A percentile compares a stretch with the other conserved stretches of the same genome.
Evolutionary conservation across 2,113 vertebrate genomes (phyloP).

Genomic region (Anoplopoma fimbria): DNA sequence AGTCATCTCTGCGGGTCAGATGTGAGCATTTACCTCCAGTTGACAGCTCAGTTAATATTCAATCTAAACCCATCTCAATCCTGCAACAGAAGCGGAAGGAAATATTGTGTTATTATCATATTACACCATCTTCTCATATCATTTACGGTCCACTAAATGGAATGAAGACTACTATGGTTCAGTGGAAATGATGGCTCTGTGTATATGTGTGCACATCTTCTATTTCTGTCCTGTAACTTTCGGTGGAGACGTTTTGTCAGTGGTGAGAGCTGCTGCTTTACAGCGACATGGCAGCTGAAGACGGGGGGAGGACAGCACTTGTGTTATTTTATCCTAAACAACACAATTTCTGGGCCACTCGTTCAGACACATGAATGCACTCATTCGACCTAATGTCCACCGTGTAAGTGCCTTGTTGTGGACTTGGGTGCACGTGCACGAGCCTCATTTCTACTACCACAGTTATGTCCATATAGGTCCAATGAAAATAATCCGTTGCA

Average conservation of each 20-base stretch:
- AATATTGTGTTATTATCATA: conserved; percentile 6
- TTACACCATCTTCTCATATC: conserved; percentile 13
- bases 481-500: no score
- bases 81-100: not conserved
- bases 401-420: not conserved
- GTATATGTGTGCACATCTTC: not conserved
- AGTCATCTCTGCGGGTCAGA: not conserved
- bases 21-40: not conserved
- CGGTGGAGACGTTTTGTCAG: not conserved
- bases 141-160: conserved; percentile 15
- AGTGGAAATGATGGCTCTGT: not conserved
- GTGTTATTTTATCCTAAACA: not conserved
- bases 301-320: not conserved
- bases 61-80: not conserved
- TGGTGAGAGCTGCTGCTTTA: conserved; percentile 17
- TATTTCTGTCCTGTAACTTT: not conserved
- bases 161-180: conserved; percentile 19
- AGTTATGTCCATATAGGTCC: no score
- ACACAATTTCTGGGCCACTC: not conserved
- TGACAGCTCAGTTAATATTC: not conserved
- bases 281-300: conserved; percentile 33
- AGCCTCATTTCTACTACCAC: no score
- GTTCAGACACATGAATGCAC: not conserved
- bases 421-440: no score
- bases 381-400: not conserved